phyloP scores from a whole-genome alignment of 2,797 vertebrate genomes.

The Anabas testudineus region DNA sequence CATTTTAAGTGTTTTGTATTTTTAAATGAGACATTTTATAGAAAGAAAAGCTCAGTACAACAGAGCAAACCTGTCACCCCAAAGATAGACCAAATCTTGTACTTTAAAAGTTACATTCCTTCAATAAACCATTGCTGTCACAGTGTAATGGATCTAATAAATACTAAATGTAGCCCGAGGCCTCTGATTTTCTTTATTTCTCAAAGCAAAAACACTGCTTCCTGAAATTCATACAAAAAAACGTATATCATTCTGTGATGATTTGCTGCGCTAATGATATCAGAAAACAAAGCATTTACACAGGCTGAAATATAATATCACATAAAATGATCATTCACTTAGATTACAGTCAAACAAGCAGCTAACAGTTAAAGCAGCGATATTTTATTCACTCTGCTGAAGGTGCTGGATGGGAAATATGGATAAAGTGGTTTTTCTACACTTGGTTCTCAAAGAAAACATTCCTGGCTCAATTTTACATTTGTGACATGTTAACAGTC shows the following conservation, averaged over 20 bases:
- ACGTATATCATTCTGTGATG: too few species aligned
- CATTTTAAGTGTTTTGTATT: neutral
- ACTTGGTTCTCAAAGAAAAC: constrained; percentile 10
- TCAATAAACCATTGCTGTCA: neutral
- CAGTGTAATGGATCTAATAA: neutral
- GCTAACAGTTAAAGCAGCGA: too few species aligned
- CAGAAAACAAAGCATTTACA: too few species aligned
- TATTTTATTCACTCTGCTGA: neutral
- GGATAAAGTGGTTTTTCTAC: neutral
- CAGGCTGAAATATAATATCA: too few species aligned
- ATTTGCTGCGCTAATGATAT: too few species aligned
- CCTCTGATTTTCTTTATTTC: neutral
- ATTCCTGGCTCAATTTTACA: neutral
- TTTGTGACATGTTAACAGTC: constrained; percentile 30
- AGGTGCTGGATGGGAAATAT: constrained; percentile 19
- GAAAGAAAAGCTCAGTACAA: neutral
- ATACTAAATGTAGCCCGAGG: neutral
- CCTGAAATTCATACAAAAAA: too few species aligned
- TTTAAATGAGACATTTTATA: constrained; percentile 4
- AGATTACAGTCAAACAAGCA: too few species aligned
- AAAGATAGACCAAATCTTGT: constrained; percentile 1
- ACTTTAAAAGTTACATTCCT: neutral
- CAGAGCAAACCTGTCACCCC: neutral
- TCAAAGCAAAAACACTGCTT: too few species aligned
- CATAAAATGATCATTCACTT: too few species aligned